Evolutionary conservation across 1,140 invertebrate genomes (phyloP), one percentile per base, ranked within the genome.

Genomic region (Drosophila bocqueti): DNA sequence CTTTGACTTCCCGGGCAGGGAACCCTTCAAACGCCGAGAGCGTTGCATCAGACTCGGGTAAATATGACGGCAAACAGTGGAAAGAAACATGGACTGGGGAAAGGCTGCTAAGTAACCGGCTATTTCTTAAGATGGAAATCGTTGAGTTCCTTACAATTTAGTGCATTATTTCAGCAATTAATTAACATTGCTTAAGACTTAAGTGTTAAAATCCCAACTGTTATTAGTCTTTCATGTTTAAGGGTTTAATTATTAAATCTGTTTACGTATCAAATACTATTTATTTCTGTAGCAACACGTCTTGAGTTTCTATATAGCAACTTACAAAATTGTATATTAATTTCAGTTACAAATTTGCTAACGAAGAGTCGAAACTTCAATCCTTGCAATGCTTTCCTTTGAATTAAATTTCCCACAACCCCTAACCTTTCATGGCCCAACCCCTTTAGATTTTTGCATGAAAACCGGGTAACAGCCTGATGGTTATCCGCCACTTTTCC

Each of bases 1-100:
- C 83, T 87, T 82, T 85, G 83, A 85, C 83, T 85, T 79, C 18
- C 26, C 67, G 67, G 26, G 40, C 49, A 57, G 63, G 67, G 64
- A 71, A 26, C 64, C 64, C 64, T 52, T 50, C 62, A 46, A 58
- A 57, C 61, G 64, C 50, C 43, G 18, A 42, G 63, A 59, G 58
- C 36, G 79, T 84, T 84, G 68, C 83, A 78, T 75, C 74, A 81
- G 63, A 50, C 26, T n/a, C n/a, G 31, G 18, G 49, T 24, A 59
- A 81, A 84, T 74, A 83, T 79, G 57, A 78, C 13, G 40, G 38
- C 46, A 47, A 11, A 5, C 3, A 15, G 13, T 34, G 29, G 16
- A 24, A 43, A 16, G 16, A 24, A 43, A 16, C 21, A 38, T 40
- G 9, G 15, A 13, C 10, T 43, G 7, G 3, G 34, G 21, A 8